Evolutionary conservation across 2,888 invertebrate genomes (phyloP).

Genomic region (Drosophila greeni): DNA sequence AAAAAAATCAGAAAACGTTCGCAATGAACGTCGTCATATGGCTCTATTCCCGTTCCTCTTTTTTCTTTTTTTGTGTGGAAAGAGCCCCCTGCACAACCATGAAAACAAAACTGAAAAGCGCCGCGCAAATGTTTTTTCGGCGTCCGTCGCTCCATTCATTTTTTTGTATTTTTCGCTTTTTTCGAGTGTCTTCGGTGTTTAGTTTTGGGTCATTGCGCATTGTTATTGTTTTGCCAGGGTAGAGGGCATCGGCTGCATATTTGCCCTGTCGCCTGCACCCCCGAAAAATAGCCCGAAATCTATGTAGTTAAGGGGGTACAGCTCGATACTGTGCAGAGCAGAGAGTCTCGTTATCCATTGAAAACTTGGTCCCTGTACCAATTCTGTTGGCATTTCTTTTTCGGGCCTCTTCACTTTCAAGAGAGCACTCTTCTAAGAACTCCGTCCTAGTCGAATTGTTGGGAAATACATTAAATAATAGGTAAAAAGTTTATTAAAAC

Average conservation of each 20-base stretch:
- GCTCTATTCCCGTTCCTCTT: conserved; percentile 18
- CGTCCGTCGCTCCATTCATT: conserved; percentile 23
- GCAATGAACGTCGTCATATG: conserved; percentile 44
- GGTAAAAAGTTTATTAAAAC: no score
- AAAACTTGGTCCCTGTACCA: conserved; percentile 34
- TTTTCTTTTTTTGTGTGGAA: conserved; percentile 8
- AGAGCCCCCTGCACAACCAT: conserved; percentile 15
- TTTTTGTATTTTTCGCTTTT: conserved; percentile 22
- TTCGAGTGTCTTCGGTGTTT: conserved; percentile 50
- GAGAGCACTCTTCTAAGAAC: background rate
- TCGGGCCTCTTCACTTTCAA: conserved; percentile 11
- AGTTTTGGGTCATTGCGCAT: conserved; percentile 69
- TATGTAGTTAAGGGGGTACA: conserved; percentile 9
- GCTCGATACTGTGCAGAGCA: conserved; percentile 26
- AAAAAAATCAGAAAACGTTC: conserved; percentile 8
- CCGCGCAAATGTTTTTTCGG: conserved; percentile 38
- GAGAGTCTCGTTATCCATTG: conserved; percentile 43
- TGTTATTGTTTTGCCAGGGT: conserved; percentile 63
- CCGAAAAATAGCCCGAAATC: conserved; percentile 10
- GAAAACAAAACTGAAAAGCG: conserved; percentile 42
- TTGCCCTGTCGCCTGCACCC: conserved; percentile 48
- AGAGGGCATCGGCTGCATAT: conserved; percentile 54
- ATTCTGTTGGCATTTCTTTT: conserved; percentile 26
- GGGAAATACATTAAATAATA: no score
- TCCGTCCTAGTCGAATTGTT: background rate